Evolutionary conservation across 2,888 invertebrate species (phyloP).

Genomic region (Melanostoma scalare): DNA sequence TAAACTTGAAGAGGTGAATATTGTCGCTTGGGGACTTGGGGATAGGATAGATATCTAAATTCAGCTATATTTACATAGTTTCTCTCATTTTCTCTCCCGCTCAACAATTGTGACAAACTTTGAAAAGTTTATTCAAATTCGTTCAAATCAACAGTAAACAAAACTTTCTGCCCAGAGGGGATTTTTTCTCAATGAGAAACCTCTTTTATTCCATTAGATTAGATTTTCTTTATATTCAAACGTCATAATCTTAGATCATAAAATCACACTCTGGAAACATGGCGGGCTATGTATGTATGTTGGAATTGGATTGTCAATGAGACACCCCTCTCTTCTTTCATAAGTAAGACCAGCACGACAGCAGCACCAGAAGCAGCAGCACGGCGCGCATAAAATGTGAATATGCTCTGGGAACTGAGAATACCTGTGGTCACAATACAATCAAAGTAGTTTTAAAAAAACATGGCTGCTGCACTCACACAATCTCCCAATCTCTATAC

Average conservation of each 20-base stretch:
- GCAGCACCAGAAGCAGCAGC: conserved; percentile 3
- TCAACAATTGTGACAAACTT: too few relatives aligned
- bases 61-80: neutral
- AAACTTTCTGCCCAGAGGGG: too few relatives aligned
- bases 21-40: neutral
- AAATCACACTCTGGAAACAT: neutral
- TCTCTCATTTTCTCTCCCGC: neutral
- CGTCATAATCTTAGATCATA: conserved; percentile 9
- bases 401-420: conserved; percentile 1
- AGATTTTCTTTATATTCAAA: too few relatives aligned
- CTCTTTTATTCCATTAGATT: too few relatives aligned
- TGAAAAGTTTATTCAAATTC: too few relatives aligned
- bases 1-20: conserved; percentile 25
- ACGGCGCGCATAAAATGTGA: conserved; percentile 41
- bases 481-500: neutral
- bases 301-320: neutral
- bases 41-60: neutral
- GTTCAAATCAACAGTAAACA: too few relatives aligned
- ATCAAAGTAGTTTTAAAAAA: conserved; percentile 35
- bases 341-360: neutral
- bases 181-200: too few relatives aligned
- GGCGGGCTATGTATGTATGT: conserved; percentile 20
- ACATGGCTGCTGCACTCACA: conserved; percentile 67
- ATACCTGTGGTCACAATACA: conserved; percentile 47
- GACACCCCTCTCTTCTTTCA: conserved; percentile 3